Conservation (phyloP, 2,797 vertebrate species). For the Tragopan temminckii region DNA sequence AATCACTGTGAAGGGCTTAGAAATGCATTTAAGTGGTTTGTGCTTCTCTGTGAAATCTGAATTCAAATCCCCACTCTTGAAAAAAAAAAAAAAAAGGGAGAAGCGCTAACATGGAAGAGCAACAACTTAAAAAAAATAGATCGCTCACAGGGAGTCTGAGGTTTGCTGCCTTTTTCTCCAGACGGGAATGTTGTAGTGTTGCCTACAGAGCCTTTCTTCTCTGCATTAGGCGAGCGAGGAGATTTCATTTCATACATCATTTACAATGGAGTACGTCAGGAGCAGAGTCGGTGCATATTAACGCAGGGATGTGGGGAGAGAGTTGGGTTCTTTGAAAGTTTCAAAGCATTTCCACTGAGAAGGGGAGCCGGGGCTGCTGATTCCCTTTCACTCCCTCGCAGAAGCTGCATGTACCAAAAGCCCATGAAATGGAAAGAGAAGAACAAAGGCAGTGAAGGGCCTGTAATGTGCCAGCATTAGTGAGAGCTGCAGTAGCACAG, state of each 20-base stretch:
- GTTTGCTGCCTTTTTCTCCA: conserved; percentile 44
- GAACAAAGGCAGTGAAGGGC: conserved; percentile 25
- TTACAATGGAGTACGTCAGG: conserved; percentile 66
- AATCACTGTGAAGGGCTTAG: conserved; percentile 46
- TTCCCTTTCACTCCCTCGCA: neutral
- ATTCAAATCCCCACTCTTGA: conserved; percentile 34
- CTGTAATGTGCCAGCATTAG: neutral
- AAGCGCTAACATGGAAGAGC: conserved; percentile 32
- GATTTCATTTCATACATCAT: conserved; percentile 80
- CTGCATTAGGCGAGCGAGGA: conserved; percentile 61
- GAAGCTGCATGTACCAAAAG: conserved; percentile 10
- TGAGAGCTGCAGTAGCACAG: neutral
- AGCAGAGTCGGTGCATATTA: conserved; percentile 67
- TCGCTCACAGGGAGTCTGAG: conserved; percentile 21
- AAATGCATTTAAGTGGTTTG: conserved; percentile 45
- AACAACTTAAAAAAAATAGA: conserved; percentile 29
- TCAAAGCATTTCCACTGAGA: conserved; percentile 51
- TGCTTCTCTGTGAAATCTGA: conserved; percentile 57
- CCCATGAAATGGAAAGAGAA: conserved; percentile 27
- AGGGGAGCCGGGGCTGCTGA: conserved; percentile 14
- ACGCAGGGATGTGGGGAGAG: conserved; percentile 56
- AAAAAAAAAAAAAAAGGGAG: neutral
- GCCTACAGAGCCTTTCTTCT: conserved; percentile 71
- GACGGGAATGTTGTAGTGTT: conserved; percentile 24
- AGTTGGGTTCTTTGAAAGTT: conserved; percentile 69